These are phyloP conservation scores for Siphlonurus alternatus DNA, from an alignment of 2,888 invertebrate species.

Conservation along the genomic window DNA sequence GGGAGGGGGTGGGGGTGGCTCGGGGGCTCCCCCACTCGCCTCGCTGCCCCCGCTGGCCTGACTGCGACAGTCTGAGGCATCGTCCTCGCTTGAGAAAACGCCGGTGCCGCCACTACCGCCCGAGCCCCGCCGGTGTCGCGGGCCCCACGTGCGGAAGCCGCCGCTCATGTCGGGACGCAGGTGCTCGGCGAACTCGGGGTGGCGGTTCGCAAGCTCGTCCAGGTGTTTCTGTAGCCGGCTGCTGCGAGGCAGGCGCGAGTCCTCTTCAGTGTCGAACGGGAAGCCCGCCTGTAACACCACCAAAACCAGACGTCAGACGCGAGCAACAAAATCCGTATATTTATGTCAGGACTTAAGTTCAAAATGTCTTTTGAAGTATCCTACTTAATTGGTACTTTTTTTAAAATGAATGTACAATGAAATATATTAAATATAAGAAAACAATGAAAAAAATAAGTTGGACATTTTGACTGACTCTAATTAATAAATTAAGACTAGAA, in stretches of 20 bases:
- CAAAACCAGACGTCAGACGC: no score
- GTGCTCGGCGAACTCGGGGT: constrained; percentile 58
- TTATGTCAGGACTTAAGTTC: no score
- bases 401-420: no score
- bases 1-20: constrained; percentile 27
- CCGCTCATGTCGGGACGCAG: constrained; percentile 32
- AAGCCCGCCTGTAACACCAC: constrained; percentile 32
- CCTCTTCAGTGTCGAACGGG: constrained; percentile 41
- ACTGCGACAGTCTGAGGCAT: not conserved
- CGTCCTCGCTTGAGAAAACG: not conserved
- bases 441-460: no score
- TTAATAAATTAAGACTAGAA: no score
- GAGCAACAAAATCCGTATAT: no score
- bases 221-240: constrained; percentile 26
- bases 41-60: constrained; percentile 19
- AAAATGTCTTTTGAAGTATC: no score
- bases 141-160: constrained; percentile 25
- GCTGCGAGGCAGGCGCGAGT: constrained; percentile 19
- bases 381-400: no score
- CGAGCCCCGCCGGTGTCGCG: constrained; percentile 31
- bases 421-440: no score
- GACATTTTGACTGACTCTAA: no score
- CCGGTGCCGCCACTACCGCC: constrained; percentile 19
- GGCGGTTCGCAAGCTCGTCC: constrained; percentile 51
- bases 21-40: constrained; percentile 22